Evolutionary conservation across 2,888 invertebrate genomes (phyloP).

Genomic region (Ypsolopha scabrella): DNA sequence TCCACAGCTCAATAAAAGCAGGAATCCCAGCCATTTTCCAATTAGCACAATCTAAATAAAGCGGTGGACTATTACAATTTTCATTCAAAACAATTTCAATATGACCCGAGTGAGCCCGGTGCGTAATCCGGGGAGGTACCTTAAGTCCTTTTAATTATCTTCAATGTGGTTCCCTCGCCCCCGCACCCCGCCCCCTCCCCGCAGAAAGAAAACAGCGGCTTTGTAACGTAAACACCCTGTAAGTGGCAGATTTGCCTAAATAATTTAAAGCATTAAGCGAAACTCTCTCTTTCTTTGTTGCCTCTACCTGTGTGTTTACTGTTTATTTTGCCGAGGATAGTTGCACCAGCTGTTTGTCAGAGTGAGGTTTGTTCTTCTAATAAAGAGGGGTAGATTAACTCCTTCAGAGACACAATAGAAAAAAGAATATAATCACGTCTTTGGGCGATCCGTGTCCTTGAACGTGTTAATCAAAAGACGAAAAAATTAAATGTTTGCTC

Average conservation of each 20-base stretch:
- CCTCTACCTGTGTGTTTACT: neutral
- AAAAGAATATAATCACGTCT: too few relatives aligned
- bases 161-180: constrained; percentile 17
- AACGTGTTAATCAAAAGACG: too few relatives aligned
- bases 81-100: constrained; percentile 61
- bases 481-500: too few relatives aligned
- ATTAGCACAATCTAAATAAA: constrained; percentile 30
- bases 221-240: constrained; percentile 10
- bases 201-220: constrained; percentile 38
- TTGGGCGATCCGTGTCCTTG: too few relatives aligned
- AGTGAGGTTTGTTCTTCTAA: too few relatives aligned
- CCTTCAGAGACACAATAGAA: too few relatives aligned
- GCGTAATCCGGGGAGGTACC: constrained; percentile 32
- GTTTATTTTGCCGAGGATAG: neutral
- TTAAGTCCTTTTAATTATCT: constrained; percentile 53
- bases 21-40: constrained; percentile 23
- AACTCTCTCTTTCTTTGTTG: neutral
- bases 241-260: constrained; percentile 14
- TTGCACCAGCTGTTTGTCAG: too few relatives aligned
- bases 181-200: constrained; percentile 24
- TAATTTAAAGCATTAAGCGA: constrained; percentile 9
- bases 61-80: constrained; percentile 56
- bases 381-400: too few relatives aligned
- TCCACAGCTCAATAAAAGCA: too few relatives aligned
- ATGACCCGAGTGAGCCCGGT: constrained; percentile 14